phyloP scores from a whole-genome alignment of 2,113 vertebrate species.

The Entelurus aequoreus region DNA sequence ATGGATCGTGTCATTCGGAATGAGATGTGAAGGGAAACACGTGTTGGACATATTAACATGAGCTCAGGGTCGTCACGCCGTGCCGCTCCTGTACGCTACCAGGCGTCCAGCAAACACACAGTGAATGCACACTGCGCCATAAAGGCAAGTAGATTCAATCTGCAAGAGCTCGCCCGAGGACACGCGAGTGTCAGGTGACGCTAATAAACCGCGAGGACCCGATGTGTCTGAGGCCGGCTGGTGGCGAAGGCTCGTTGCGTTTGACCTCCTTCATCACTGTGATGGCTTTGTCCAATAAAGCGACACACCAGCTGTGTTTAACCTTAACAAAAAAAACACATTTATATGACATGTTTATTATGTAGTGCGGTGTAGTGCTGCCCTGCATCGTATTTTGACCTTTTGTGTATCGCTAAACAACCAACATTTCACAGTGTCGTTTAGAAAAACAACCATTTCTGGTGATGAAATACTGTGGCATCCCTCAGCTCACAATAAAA shows the following conservation, averaged over 20 bases:
- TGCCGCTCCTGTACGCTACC: background rate
- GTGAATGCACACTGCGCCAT: background rate
- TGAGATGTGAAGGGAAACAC: background rate
- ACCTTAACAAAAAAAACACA: too few relatives aligned
- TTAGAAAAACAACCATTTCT: too few relatives aligned
- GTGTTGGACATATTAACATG: background rate
- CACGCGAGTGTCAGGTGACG: background rate
- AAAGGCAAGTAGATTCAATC: background rate
- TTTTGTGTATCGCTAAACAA: too few relatives aligned
- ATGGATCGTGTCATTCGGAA: background rate
- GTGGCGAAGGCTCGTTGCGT: slow-evolving; percentile 16
- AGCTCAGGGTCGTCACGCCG: background rate
- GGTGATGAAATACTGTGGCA: too few relatives aligned
- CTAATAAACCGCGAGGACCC: slow-evolving; percentile 13
- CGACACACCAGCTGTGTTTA: background rate
- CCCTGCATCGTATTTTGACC: too few relatives aligned
- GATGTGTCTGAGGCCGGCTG: background rate
- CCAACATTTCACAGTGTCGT: too few relatives aligned
- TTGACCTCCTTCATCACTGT: slow-evolving; percentile 33
- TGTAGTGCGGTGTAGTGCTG: too few relatives aligned
- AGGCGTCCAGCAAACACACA: background rate
- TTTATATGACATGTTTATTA: too few relatives aligned
- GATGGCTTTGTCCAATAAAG: slow-evolving; percentile 27
- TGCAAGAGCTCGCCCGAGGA: slow-evolving; percentile 7
- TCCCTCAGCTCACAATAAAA: too few relatives aligned